Conservation (phyloP, 2,888 invertebrate species). For the Scaptodrosophila latifasciaeformis region DNA sequence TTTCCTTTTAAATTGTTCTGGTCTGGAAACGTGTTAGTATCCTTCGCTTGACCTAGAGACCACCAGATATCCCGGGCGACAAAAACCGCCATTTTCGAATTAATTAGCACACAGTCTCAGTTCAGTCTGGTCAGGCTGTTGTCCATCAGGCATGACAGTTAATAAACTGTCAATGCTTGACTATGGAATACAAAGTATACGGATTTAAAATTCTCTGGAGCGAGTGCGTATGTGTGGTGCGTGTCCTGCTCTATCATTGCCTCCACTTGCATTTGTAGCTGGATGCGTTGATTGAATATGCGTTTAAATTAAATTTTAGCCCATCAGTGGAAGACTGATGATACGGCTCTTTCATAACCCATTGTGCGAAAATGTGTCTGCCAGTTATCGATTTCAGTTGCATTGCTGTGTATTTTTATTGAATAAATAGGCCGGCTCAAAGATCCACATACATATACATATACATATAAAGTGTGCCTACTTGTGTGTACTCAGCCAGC, state of each 20-base stretch:
- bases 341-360: no score
- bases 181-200: not conserved
- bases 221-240: constrained; percentile 11
- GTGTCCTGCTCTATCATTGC: constrained; percentile 7
- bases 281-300: constrained; percentile 58
- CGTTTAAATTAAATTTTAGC: constrained; percentile 64
- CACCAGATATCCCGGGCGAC: no score
- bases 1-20: no score
- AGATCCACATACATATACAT: no score
- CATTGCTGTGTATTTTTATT: constrained; percentile 57
- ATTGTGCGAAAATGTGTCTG: not conserved
- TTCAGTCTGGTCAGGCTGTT: no score
- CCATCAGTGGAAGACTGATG: constrained; percentile 43
- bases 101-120: no score
- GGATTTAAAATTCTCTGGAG: not conserved
- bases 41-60: constrained; percentile 14
- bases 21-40: no score
- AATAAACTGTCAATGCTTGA: constrained; percentile 56
- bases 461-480: no score
- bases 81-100: no score
- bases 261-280: constrained; percentile 39
- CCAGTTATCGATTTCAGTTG: not conserved
- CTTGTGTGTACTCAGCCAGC: no score
- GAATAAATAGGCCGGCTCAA: constrained; percentile 63
- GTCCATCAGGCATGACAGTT: constrained; percentile 54